A percentile compares a stretch with the other conserved stretches of the same genome.
Conservation (phyloP, 2,113 vertebrate genomes). For the Megaptera novaeangliae region DNA sequence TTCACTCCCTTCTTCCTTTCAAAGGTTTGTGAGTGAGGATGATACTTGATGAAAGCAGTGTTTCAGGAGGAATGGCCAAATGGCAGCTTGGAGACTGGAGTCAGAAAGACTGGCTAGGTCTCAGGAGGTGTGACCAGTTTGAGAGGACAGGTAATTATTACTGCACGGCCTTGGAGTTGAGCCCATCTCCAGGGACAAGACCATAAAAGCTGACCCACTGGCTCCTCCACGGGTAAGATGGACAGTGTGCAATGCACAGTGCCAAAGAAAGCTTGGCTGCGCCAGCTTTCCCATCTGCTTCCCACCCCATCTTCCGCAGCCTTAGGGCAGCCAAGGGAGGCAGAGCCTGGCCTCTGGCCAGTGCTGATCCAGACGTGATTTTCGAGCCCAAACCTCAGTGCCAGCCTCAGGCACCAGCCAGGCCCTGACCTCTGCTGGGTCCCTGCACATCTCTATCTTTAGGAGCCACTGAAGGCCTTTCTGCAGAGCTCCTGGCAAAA, state of each 20-base stretch:
- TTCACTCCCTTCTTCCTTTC: background rate
- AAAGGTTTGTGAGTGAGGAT: background rate
- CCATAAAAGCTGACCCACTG: background rate
- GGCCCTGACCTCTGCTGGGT: background rate
- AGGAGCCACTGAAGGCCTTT: background rate
- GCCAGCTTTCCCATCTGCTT: background rate
- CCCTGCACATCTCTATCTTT: background rate
- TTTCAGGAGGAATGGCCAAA: background rate
- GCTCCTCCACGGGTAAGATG: background rate
- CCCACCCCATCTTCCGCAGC: background rate
- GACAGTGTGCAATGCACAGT: background rate
- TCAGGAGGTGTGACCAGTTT: background rate
- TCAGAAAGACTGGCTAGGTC: background rate
- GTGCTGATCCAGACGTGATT: background rate
- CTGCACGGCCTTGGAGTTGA: background rate
- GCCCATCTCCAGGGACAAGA: background rate
- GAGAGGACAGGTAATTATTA: background rate
- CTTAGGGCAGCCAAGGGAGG: background rate
- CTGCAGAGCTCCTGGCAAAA: background rate
- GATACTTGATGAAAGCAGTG: background rate
- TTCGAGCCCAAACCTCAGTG: background rate
- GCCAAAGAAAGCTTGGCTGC: background rate
- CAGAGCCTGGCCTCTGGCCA: background rate
- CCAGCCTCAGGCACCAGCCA: background rate
- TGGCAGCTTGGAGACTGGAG: background rate